phyloP scores from a whole-genome alignment of 2,888 invertebrate species.

The Spodoptera littoralis region DNA sequence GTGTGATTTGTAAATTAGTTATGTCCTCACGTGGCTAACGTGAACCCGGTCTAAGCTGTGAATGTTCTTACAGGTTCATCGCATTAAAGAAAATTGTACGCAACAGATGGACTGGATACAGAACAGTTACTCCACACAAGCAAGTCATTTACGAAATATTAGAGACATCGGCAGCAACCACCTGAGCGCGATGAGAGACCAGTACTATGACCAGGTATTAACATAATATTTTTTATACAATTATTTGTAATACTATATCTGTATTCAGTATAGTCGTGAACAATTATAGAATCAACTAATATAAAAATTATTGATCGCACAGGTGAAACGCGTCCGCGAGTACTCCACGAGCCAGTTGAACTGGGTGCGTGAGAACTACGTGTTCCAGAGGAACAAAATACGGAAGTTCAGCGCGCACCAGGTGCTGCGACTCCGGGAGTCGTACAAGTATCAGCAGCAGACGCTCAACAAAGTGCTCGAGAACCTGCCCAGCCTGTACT shows the following conservation, averaged over 20 bases:
- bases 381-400: conserved; percentile 97
- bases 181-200: conserved; percentile 95
- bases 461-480: conserved; percentile 97
- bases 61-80: conserved; percentile 90
- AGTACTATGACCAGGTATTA: conserved; percentile 96
- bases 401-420: conserved; percentile 98
- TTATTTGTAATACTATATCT: conserved; percentile 16
- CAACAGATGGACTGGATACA: conserved; percentile 98
- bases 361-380: conserved; percentile 98
- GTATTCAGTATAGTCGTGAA: conserved; percentile 11
- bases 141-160: conserved; percentile 95
- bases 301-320: conserved; percentile 66
- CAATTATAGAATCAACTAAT: conserved; percentile 51
- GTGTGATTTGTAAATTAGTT: conserved; percentile 31
- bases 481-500: conserved; percentile 96
- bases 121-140: conserved; percentile 96
- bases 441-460: conserved; percentile 98
- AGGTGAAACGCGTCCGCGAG: conserved; percentile 97
- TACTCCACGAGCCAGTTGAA: conserved; percentile 97
- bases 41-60: conserved; percentile 16
- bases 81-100: conserved; percentile 97
- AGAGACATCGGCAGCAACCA: conserved; percentile 97
- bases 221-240: conserved; percentile 7
- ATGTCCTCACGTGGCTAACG: conserved; percentile 2
- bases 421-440: conserved; percentile 95